A percentile compares a stretch with the other conserved stretches of the same genome.
Evolutionary conservation across 2,888 invertebrate species (phyloP).

Genomic region (Drosophila meridionalis): DNA sequence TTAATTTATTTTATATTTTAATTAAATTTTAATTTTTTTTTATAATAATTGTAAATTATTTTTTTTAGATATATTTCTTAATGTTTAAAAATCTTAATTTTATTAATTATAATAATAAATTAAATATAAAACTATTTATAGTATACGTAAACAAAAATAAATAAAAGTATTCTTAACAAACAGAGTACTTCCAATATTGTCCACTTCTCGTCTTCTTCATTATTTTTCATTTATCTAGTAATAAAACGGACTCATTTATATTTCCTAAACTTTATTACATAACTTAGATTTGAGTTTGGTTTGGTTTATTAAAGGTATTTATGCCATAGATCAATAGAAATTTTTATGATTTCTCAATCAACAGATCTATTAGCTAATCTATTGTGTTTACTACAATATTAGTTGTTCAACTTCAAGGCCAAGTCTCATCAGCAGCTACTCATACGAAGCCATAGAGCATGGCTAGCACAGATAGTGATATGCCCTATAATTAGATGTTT

Average conservation of each 20-base stretch:
- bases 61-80: too few relatives aligned
- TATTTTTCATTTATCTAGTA: neutral
- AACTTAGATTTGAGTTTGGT: neutral
- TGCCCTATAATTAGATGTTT: constrained; percentile 2
- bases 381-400: constrained; percentile 3
- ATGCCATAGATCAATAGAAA: neutral
- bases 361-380: constrained; percentile 15
- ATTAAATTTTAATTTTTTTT: too few relatives aligned
- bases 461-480: neutral
- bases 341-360: constrained; percentile 19
- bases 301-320: constrained; percentile 1
- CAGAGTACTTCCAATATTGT: too few relatives aligned
- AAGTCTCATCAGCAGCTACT: neutral
- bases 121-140: too few relatives aligned
- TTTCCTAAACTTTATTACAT: neutral
- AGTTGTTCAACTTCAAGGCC: constrained; percentile 37
- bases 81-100: too few relatives aligned
- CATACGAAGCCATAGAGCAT: neutral
- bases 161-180: too few relatives aligned
- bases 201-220: too few relatives aligned
- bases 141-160: too few relatives aligned
- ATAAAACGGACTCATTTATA: neutral
- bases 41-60: too few relatives aligned
- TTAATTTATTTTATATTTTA: too few relatives aligned
- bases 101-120: too few relatives aligned